These are phyloP conservation scores for Zapornia atra DNA, from an alignment of 2,113 vertebrate species.

Conservation along the genomic window DNA sequence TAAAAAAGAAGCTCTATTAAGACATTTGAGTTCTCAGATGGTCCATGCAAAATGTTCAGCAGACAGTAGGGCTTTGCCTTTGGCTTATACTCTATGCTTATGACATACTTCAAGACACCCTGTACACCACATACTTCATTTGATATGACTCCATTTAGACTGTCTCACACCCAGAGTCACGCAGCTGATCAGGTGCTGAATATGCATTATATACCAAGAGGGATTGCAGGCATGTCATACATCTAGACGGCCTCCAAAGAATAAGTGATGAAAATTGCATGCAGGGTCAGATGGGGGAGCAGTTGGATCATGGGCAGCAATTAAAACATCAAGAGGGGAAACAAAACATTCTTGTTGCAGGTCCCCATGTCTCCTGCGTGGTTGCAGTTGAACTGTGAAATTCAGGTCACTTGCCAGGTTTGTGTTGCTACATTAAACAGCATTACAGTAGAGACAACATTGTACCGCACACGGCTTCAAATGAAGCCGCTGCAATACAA, in stretches of 20 bases:
- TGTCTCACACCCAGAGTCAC: slow-evolving; percentile 38
- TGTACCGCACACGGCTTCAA: slow-evolving; percentile 12
- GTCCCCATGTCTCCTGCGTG: slow-evolving; percentile 55
- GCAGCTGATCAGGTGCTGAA: slow-evolving; percentile 61
- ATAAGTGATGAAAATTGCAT: slow-evolving; percentile 53
- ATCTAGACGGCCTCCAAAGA: slow-evolving; percentile 42
- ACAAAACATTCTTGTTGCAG: slow-evolving; percentile 70
- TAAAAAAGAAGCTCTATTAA: neutral
- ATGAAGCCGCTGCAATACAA: slow-evolving; percentile 37
- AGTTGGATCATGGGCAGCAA: slow-evolving; percentile 70
- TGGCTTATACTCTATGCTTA: neutral
- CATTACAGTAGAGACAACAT: slow-evolving; percentile 61
- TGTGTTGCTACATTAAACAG: slow-evolving; percentile 76
- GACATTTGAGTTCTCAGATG: neutral
- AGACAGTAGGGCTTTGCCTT: neutral
- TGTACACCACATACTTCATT: slow-evolving; percentile 28
- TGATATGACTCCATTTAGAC: slow-evolving; percentile 13
- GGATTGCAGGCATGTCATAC: slow-evolving; percentile 3
- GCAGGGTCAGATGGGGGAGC: slow-evolving; percentile 71
- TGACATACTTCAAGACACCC: slow-evolving; percentile 23
- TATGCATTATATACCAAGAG: slow-evolving; percentile 47
- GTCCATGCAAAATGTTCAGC: neutral
- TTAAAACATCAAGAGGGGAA: slow-evolving; percentile 57
- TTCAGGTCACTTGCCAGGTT: slow-evolving; percentile 78
- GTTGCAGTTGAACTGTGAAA: slow-evolving; percentile 74